Base-by-base conservation (phyloP, 1,140 invertebrate species). In the Episyrphus balteatus region DNA sequence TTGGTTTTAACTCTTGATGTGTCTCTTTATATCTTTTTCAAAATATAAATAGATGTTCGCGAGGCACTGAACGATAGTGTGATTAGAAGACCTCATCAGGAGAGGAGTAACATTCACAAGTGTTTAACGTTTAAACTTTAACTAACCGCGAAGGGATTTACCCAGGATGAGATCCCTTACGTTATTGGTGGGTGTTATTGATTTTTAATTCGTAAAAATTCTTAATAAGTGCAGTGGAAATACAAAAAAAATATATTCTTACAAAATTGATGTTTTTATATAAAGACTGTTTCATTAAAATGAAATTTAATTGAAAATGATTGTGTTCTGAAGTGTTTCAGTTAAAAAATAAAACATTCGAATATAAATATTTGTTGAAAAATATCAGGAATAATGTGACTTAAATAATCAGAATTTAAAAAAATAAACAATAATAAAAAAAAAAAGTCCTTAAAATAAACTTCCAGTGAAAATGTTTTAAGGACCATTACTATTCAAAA, bases 11-110 rank as follows among this genome's bases (percentile, higher is more conserved):
- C 21, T 26, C 21, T 26, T 37, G 36, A n/a, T 15, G 36, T 37
- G 13, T 13, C 36, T 37, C 36, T n/a, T 34, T 37, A 6, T 46
- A 52, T 53, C 45, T 49, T 50, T 55, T 61, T 57, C 62, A 66
- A 66, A 66, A 66, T 66, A 66, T 66, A 66, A 66, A 66, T 66
- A 66, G 62, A 66, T 62, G 62, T 65, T 60, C 60, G 61, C 56
- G 49, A 53, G 59, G 57, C 55, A 59, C 62, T 61, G 62, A 58
- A 56, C 60, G 61, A 61, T 65, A 66, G 62, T 66, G 62, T 65
- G 62, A 57, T 62, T 66, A 62, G 59, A 65, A 65, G 62, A 65
- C 62, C 62, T 65, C 62, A 62, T 42, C 60, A 59, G 60, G 65
- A 62, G 62, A 57, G 65, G 55, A 62, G 21, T 26, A 26, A 26